Evolutionary conservation across 2,113 vertebrate species (phyloP).

Genomic region (Chaenogobius annularis): DNA sequence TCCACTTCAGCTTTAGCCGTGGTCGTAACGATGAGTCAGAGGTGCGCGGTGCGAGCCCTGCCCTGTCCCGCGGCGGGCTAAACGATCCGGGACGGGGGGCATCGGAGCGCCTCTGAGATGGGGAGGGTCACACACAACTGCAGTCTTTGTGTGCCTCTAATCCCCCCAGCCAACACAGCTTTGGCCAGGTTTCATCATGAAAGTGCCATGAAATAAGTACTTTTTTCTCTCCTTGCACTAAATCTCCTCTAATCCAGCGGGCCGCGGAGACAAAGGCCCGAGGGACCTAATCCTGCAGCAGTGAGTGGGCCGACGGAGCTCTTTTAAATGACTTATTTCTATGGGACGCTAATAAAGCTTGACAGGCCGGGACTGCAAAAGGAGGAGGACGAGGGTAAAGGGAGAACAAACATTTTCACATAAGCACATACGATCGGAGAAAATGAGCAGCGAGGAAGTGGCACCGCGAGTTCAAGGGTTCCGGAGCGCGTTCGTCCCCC

Average conservation of each 20-base stretch:
- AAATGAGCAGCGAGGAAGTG: constrained; percentile 9
- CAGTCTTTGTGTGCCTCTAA: constrained; percentile 81
- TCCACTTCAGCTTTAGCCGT: constrained; percentile 42
- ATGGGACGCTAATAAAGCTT: constrained; percentile 83
- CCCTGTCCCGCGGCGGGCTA: constrained; percentile 44
- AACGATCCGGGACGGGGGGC: constrained; percentile 38
- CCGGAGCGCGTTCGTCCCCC: neutral
- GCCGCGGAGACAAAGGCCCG: constrained; percentile 81
- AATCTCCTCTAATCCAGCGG: constrained; percentile 82
- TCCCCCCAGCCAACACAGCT: constrained; percentile 84
- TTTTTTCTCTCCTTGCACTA: constrained; percentile 79
- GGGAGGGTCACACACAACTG: constrained; percentile 78
- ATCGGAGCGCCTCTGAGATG: constrained; percentile 53
- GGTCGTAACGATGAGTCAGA: constrained; percentile 34
- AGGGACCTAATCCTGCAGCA: constrained; percentile 80
- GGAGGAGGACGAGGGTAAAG: constrained; percentile 55
- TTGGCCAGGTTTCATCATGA: constrained; percentile 85
- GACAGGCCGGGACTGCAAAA: constrained; percentile 81
- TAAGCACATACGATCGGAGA: constrained; percentile 60
- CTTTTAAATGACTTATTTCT: constrained; percentile 87
- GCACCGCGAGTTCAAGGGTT: neutral
- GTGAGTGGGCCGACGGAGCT: constrained; percentile 78
- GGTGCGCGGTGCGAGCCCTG: constrained; percentile 43
- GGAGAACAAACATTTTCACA: constrained; percentile 73
- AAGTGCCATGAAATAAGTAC: constrained; percentile 86